Percentiles rank a stretch among this genome's conserved stretches.
Evolutionary conservation across 2,888 invertebrate species (phyloP).

Genomic region (Drosophila maculinotata): DNA sequence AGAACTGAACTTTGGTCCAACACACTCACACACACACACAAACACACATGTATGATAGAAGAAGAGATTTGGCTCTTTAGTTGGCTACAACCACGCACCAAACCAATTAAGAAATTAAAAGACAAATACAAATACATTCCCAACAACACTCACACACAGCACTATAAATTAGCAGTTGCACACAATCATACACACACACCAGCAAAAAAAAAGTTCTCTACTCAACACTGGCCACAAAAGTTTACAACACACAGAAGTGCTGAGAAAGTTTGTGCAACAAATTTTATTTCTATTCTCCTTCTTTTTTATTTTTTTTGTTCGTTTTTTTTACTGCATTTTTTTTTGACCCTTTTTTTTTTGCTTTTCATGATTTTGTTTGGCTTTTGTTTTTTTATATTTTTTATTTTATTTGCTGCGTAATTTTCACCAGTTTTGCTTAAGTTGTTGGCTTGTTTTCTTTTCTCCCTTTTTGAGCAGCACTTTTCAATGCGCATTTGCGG

Average conservation of each 20-base stretch:
- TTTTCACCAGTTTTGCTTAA: conserved; percentile 54
- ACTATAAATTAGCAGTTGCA: conserved; percentile 62
- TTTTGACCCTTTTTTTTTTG: conserved; percentile 21
- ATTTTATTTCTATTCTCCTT: conserved; percentile 45
- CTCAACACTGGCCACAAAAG: conserved; percentile 75
- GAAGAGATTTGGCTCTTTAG: conserved; percentile 39
- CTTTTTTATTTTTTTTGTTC: conserved; percentile 26
- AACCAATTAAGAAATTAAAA: conserved; percentile 83
- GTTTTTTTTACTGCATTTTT: conserved; percentile 27
- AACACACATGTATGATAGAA: neutral
- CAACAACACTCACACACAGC: conserved; percentile 23
- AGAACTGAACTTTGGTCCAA: conserved; percentile 31
- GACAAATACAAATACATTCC: conserved; percentile 66
- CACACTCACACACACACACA: conserved; percentile 15
- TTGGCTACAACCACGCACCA: conserved; percentile 48
- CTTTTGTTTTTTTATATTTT: conserved; percentile 19
- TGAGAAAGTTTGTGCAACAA: conserved; percentile 74
- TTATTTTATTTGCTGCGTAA: conserved; percentile 35
- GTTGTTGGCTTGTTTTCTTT: conserved; percentile 31
- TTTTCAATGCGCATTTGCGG: conserved; percentile 48
- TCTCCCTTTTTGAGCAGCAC: conserved; percentile 20
- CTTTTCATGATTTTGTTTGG: conserved; percentile 37
- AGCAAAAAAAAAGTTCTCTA: conserved; percentile 55
- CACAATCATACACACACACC: conserved; percentile 31
- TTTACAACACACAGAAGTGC: conserved; percentile 63